phyloP scores from a whole-genome alignment of 2,797 vertebrate species.

The Lateolabrax maculatus region DNA sequence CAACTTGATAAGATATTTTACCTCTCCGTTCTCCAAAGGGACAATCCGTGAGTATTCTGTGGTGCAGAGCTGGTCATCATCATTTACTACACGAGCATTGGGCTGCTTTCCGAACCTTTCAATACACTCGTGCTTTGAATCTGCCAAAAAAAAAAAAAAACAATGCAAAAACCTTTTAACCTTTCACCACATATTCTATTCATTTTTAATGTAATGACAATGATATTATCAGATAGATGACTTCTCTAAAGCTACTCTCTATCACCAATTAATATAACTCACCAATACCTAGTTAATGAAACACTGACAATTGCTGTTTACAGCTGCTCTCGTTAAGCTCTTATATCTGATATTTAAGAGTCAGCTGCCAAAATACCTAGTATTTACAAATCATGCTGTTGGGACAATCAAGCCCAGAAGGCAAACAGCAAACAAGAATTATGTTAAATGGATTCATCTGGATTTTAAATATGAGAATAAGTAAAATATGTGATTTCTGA shows the following conservation, averaged over 20 bases:
- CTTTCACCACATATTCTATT: neutral
- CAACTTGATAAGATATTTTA: constrained; percentile 63
- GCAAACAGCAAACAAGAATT: neutral
- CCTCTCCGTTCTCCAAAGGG: constrained; percentile 95
- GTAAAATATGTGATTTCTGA: neutral
- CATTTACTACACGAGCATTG: constrained; percentile 81
- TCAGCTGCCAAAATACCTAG: neutral
- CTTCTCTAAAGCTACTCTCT: neutral
- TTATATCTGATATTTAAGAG: neutral
- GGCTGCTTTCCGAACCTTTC: constrained; percentile 89
- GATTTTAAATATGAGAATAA: neutral
- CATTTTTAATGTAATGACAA: neutral
- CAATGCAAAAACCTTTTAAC: neutral
- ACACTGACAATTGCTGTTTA: neutral
- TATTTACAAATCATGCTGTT: neutral
- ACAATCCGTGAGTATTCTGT: constrained; percentile 92
- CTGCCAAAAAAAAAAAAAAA: constrained; percentile 70
- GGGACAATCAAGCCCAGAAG: neutral
- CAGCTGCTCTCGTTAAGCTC: neutral
- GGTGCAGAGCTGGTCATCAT: constrained; percentile 91
- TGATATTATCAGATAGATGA: neutral
- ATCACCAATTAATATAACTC: neutral
- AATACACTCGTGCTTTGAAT: constrained; percentile 90
- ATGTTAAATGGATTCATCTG: neutral
- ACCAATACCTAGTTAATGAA: neutral